Base-by-base conservation (phyloP, 2,888 invertebrate genomes). In the Pseudolycoriella hygida region DNA sequence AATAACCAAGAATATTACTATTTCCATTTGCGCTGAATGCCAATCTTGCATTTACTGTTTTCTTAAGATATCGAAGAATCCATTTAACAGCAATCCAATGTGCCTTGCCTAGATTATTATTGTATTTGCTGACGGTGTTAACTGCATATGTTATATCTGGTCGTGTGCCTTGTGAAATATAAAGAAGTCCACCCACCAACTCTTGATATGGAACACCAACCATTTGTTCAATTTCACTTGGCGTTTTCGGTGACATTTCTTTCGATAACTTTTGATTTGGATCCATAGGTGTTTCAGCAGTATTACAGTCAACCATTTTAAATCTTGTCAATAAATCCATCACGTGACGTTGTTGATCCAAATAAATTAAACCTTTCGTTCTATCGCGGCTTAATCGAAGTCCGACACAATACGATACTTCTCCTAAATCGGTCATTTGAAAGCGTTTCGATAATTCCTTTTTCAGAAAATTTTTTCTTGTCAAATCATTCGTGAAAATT, bases 71-170 rank as follows among this genome's bases (percentile, higher is more conserved):
- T n/a, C n/a, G n/a, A n/a, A n/a, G n/a, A n/a, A n/a, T n/a, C n/a
- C n/a, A n/a, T n/a, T n/a, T n/a, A n/a, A n/a, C n/a, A n/a, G n/a
- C n/a, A n/a, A n/a, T n/a, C n/a, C n/a, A n/a, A n/a, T n/a, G n/a
- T n/a, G n/a, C n/a, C n/a, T n/a, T n/a, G n/a, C n/a, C n/a, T n/a
- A n/a, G n/a, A n/a, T n/a, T n/a, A n/a, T n/a, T n/a, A n/a, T n/a
- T n/a, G n/a, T n/a, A n/a, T n/a, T n/a, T n/a, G n/a, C n/a, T n/a
- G n/a, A n/a, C n/a, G n/a, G n/a, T n/a, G n/a, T n/a, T n/a, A n/a
- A n/a, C n/a, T n/a, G n/a, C n/a, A 20, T 45, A 39, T 4, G 39
- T 39, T 43, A 51, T 53, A 44, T 52, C 52, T 2, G 51, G 51
- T 8, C 49, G 42, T 17, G 50, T 49, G 5, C 48, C 46, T 48